These are phyloP conservation scores for Sericinus montela DNA, from an alignment of 2,888 invertebrate species.

Conservation along the genomic window DNA sequence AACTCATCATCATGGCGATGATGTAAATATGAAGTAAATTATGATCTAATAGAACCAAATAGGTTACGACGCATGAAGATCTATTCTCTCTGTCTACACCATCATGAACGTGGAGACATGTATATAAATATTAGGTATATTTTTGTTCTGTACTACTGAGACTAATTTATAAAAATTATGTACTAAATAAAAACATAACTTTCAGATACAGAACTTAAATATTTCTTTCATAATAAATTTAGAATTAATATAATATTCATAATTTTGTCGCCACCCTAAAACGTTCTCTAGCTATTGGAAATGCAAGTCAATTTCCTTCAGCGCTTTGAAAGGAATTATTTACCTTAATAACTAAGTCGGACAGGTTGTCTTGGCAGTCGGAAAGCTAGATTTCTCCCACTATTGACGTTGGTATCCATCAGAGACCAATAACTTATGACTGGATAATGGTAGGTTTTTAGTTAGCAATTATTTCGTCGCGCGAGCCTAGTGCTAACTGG, in stretches of 20 bases:
- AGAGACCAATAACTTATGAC: conserved; percentile 11
- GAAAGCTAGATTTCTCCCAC: conserved; percentile 14
- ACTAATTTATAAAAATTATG: too few species aligned
- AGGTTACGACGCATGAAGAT: too few species aligned
- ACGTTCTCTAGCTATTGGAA: not conserved
- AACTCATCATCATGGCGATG: too few species aligned
- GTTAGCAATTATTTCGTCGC: conserved; percentile 8
- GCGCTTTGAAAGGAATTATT: conserved; percentile 11
- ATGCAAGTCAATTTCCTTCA: conserved; percentile 14
- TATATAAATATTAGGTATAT: too few species aligned
- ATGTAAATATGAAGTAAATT: too few species aligned
- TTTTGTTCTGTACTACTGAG: too few species aligned
- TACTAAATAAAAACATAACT: too few species aligned
- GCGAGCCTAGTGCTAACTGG: conserved; percentile 1
- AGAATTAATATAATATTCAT: not conserved
- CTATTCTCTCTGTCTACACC: too few species aligned
- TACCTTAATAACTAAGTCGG: conserved; percentile 8
- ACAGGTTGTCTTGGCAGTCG: conserved; percentile 2
- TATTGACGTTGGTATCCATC: conserved; percentile 8
- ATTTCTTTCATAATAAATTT: too few species aligned
- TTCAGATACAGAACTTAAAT: too few species aligned
- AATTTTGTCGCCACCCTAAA: conserved; percentile 6
- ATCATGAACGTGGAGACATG: too few species aligned
- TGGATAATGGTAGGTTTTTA: conserved; percentile 8
- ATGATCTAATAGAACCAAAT: too few species aligned